A percentile compares a stretch with the other conserved stretches of the same genome.
Evolutionary conservation across 2,113 vertebrate genomes (phyloP).

Genomic region (Silurus asotus): DNA sequence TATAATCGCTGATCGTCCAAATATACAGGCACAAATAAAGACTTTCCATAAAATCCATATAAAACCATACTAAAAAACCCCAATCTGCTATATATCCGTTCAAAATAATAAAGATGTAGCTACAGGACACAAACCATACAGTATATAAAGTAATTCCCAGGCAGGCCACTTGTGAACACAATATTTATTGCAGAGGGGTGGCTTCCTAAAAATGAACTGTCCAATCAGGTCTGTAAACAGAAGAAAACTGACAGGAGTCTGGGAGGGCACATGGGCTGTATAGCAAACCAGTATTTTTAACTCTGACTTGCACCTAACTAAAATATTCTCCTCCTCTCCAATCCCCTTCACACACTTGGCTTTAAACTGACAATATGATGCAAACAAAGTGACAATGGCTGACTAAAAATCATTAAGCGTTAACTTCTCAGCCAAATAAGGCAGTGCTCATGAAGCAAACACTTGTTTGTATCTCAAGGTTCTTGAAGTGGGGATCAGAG

Average conservation of each 20-base stretch:
- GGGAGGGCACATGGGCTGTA: constrained; percentile 39
- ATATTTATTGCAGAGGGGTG: constrained; percentile 66
- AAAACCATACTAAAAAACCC: not conserved
- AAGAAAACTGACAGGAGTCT: constrained; percentile 27
- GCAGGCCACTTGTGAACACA: constrained; percentile 30
- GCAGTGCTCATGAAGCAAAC: not conserved
- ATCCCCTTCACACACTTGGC: not conserved
- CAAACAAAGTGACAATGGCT: not conserved
- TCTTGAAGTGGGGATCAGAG: not conserved
- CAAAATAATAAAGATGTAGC: not conserved
- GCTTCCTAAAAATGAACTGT: constrained; percentile 61
- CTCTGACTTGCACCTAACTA: constrained; percentile 28
- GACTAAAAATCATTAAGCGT: too few relatives aligned
- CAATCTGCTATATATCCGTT: not conserved
- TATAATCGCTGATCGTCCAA: not conserved
- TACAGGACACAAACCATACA: not conserved
- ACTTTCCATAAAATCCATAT: not conserved
- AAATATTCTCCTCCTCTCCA: constrained; percentile 1
- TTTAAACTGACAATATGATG: not conserved
- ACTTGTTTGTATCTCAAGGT: not conserved
- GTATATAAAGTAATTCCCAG: constrained; percentile 12
- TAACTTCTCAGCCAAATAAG: not conserved
- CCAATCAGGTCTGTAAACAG: constrained; percentile 59
- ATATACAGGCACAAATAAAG: not conserved
- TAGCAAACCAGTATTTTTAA: constrained; percentile 21